phyloP scores from a whole-genome alignment of 2,113 vertebrate genomes.

The Trichechus manatus region DNA sequence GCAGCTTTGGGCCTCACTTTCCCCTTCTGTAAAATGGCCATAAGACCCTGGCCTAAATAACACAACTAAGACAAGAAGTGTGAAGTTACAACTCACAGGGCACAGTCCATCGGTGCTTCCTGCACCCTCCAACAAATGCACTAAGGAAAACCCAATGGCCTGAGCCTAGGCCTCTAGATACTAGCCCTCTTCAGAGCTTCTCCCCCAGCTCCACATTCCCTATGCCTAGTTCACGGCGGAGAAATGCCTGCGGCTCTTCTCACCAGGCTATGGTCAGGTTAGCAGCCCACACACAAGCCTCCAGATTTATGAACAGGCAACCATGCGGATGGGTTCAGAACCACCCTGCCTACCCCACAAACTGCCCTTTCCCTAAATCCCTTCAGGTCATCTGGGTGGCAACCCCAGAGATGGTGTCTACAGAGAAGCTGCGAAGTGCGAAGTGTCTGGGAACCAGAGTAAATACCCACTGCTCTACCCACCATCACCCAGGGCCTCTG shows the following conservation, averaged over 20 bases:
- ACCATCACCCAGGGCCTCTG: no score
- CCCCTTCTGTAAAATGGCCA: not conserved
- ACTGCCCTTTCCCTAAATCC: not conserved
- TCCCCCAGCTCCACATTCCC: not conserved
- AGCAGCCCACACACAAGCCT: rapidly evolving
- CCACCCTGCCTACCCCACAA: not conserved
- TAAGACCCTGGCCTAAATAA: not conserved
- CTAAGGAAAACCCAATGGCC: not conserved
- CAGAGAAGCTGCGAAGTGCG: not conserved
- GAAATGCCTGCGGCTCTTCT: not conserved
- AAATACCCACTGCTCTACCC: not conserved
- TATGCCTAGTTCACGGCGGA: rapidly evolving
- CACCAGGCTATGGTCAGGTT: rapidly evolving
- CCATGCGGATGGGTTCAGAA: rapidly evolving
- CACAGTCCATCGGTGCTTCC: rapidly evolving
- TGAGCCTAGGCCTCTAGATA: rapidly evolving
- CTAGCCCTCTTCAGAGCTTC: not conserved
- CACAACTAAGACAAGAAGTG: not conserved
- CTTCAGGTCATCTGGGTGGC: not conserved
- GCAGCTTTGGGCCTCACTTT: not conserved
- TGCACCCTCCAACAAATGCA: not conserved
- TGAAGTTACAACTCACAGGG: not conserved
- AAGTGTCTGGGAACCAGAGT: not conserved
- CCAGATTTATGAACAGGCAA: not conserved
- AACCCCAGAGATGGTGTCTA: not conserved